Evolutionary conservation across 2,888 invertebrate species (phyloP).

Genomic region (Terebella lapidaria): DNA sequence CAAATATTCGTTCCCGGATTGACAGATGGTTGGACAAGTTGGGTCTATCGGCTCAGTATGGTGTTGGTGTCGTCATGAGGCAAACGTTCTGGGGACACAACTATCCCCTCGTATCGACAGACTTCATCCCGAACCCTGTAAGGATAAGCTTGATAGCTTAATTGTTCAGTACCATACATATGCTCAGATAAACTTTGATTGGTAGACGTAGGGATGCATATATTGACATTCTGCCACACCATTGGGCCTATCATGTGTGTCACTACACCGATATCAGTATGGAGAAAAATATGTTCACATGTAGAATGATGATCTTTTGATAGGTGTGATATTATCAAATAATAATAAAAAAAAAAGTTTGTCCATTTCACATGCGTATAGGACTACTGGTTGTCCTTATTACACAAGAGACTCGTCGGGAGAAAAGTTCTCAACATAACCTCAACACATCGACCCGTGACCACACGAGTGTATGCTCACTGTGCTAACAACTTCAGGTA

Average conservation of each 20-base stretch:
- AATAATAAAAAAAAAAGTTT: too few species aligned
- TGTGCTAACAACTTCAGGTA: background rate
- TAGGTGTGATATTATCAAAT: too few species aligned
- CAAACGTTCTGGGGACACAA: constrained; percentile 12
- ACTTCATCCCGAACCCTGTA: constrained; percentile 11
- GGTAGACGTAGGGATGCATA: too few species aligned
- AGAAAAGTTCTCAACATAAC: background rate
- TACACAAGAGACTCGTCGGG: background rate
- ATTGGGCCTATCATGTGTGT: too few species aligned
- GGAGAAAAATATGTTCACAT: too few species aligned
- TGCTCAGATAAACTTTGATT: too few species aligned
- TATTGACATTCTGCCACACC: too few species aligned
- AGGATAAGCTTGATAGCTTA: background rate
- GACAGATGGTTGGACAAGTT: constrained; percentile 18
- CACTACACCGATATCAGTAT: too few species aligned
- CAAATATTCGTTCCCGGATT: too few species aligned
- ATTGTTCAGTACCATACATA: too few species aligned
- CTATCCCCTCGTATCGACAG: constrained; percentile 1
- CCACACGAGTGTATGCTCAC: constrained; percentile 1
- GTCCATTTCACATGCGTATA: too few species aligned
- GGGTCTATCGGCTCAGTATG: constrained; percentile 6
- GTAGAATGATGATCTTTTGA: too few species aligned
- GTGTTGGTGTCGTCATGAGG: constrained; percentile 11
- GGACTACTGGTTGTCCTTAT: constrained; percentile 1
- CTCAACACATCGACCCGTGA: background rate